Evolutionary conservation across 2,797 vertebrate species (phyloP).

Genomic region (Capromys pilorides): DNA sequence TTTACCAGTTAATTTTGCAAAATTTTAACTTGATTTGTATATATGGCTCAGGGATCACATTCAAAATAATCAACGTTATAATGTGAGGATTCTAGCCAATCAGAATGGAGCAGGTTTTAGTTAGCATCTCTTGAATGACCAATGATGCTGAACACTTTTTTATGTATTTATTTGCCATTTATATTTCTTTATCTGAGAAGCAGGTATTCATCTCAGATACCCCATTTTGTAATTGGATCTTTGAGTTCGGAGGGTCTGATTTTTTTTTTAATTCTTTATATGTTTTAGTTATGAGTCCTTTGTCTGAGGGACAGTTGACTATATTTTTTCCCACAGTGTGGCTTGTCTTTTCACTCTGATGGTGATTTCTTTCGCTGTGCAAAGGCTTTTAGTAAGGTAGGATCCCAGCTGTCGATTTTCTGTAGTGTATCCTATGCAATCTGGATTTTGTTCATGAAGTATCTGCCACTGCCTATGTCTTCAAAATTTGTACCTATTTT

Average conservation of each 20-base stretch:
- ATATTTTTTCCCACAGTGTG: background rate
- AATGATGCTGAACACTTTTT: background rate
- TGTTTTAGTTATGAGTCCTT: background rate
- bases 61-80: conserved; percentile 23
- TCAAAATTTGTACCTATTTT: background rate
- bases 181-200: background rate
- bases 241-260: background rate
- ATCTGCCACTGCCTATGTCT: background rate
- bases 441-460: background rate
- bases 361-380: background rate
- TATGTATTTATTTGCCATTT: background rate
- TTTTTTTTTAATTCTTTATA: background rate
- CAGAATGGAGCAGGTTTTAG: background rate
- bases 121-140: background rate
- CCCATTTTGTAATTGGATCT: background rate
- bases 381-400: background rate
- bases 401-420: background rate
- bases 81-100: background rate
- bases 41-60: background rate
- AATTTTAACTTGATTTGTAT: background rate
- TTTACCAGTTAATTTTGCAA: background rate
- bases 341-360: background rate
- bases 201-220: background rate
- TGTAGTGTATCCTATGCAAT: background rate
- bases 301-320: background rate